A percentile compares a stretch with the other conserved stretches of the same genome.
Conservation (phyloP, 2,113 vertebrate species). For the Daboia siamensis region DNA sequence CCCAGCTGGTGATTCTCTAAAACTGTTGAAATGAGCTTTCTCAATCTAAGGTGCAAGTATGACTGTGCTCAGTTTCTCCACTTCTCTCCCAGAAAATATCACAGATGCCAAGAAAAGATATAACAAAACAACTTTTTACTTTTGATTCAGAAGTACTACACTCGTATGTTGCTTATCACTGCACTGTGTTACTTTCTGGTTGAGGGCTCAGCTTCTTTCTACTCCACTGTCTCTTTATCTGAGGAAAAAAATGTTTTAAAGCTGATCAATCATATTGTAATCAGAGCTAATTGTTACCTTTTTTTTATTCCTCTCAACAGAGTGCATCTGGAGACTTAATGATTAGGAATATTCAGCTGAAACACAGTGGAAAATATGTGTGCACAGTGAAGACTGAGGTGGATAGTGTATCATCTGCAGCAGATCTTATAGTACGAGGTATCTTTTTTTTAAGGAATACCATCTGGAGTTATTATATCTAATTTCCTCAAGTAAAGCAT, state of each 20-base stretch:
- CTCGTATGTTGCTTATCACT: not conserved
- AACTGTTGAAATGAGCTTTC: not conserved
- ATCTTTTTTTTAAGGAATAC: not conserved
- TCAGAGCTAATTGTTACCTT: not conserved
- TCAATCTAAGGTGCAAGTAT: not conserved
- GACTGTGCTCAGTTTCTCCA: not conserved
- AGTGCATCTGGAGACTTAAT: conserved; percentile 87
- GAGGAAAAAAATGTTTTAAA: not conserved
- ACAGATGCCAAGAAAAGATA: not conserved
- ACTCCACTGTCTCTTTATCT: not conserved
- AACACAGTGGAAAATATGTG: conserved; percentile 87
- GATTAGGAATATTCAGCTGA: conserved; percentile 94
- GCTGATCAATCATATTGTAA: not conserved
- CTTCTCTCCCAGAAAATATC: not conserved
- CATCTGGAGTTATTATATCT: not conserved
- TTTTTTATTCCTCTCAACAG: conserved; percentile 58
- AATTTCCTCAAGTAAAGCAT: not conserved
- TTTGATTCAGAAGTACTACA: not conserved
- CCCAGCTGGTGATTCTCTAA: not conserved
- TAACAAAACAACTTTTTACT: not conserved
- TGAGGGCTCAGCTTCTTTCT: not conserved
- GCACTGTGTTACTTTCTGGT: not conserved
- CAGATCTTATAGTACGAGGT: conserved; percentile 91
- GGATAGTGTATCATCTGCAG: conserved; percentile 86
- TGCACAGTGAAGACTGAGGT: conserved; percentile 88